These are phyloP conservation scores for Drosophila peninsularis DNA, from an alignment of 2,888 invertebrate species.

Conservation along the genomic window DNA sequence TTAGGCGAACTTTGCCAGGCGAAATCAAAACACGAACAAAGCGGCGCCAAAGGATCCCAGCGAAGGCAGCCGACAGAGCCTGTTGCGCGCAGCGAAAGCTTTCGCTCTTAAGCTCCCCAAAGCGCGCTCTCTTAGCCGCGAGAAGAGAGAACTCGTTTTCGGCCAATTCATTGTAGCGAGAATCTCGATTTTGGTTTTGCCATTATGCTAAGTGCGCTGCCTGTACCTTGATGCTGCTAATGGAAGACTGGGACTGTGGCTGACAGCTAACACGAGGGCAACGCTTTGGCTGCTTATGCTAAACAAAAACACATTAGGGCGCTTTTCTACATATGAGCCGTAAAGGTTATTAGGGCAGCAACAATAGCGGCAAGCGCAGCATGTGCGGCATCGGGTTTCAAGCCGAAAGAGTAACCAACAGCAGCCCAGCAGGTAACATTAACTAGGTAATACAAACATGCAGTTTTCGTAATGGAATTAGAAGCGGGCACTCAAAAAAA, in stretches of 20 bases:
- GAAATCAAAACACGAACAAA: conserved; percentile 64
- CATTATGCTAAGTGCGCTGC: conserved; percentile 71
- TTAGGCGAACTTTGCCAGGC: conserved; percentile 38
- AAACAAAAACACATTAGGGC: conserved; percentile 67
- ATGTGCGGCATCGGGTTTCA: background rate
- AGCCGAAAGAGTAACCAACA: conserved; percentile 3
- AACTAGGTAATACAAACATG: conserved; percentile 32
- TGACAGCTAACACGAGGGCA: conserved; percentile 12
- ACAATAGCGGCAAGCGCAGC: conserved; percentile 25
- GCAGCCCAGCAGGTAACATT: conserved; percentile 40
- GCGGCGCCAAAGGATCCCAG: conserved; percentile 11
- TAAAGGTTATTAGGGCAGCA: conserved; percentile 65
- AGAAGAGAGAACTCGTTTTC: conserved; percentile 48
- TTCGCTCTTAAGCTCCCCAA: conserved; percentile 43
- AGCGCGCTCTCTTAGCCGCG: conserved; percentile 16
- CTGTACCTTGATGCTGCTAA: conserved; percentile 65
- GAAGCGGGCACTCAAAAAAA: conserved; percentile 33
- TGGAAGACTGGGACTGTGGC: conserved; percentile 1
- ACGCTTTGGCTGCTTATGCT: conserved; percentile 58
- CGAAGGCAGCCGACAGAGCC: conserved; percentile 34
- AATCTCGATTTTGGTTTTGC: conserved; percentile 31
- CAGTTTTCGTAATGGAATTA: conserved; percentile 63
- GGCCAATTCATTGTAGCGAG: conserved; percentile 59
- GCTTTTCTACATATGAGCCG: conserved; percentile 31
- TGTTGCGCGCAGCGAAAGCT: conserved; percentile 60